Evolutionary conservation across 2,113 vertebrate genomes (phyloP).

Genomic region (Crotophaga sulcirostris): DNA sequence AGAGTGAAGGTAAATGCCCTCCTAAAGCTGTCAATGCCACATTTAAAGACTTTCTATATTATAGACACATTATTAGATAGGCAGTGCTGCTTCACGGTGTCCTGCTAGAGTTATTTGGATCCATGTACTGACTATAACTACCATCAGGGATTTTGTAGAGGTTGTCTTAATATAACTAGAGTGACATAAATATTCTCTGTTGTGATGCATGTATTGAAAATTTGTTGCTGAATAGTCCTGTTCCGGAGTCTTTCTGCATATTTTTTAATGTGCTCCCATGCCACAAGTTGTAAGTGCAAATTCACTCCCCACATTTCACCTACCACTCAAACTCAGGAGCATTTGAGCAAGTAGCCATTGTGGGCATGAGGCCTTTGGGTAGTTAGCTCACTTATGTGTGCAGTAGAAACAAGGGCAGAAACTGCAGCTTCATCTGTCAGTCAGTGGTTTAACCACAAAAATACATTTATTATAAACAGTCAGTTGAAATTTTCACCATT

Average conservation of each 20-base stretch:
- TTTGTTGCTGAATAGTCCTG: background rate
- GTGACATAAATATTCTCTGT: background rate
- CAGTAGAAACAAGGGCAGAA: background rate
- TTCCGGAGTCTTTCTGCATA: background rate
- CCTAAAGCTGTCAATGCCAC: background rate
- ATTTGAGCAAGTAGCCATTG: background rate
- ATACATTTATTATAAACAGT: background rate
- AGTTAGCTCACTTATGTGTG: background rate
- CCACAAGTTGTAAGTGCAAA: background rate
- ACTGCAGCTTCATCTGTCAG: background rate
- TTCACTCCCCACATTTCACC: background rate
- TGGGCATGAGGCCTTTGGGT: background rate
- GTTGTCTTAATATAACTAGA: background rate
- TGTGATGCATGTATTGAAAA: background rate
- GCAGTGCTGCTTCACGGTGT: background rate
- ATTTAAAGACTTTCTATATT: background rate
- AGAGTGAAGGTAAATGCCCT: background rate
- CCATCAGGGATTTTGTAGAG: background rate
- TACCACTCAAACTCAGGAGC: accelerated
- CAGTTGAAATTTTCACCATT: background rate
- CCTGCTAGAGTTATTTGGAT: background rate
- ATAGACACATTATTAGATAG: background rate
- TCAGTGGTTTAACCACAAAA: background rate
- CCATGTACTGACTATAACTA: background rate
- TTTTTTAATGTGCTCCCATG: background rate